phyloP scores from a whole-genome alignment of 2,888 invertebrate species.

The Apodemia duryi region DNA sequence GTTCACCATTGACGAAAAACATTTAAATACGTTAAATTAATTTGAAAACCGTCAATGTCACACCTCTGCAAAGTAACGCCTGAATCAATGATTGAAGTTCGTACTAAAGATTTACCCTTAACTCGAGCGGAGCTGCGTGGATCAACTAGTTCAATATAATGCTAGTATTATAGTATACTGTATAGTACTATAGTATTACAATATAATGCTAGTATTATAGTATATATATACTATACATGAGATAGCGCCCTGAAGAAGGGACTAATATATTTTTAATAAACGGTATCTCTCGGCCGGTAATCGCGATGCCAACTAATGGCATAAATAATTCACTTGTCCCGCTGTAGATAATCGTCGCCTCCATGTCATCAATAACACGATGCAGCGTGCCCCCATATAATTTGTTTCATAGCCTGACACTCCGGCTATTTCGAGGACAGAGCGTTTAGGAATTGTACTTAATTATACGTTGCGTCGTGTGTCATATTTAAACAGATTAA shows the following conservation, averaged over 20 bases:
- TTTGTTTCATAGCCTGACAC: conserved; percentile 22
- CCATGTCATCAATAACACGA: conserved; percentile 27
- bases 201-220: not conserved
- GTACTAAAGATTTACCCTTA: too few relatives aligned
- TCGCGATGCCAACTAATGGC: conserved; percentile 27
- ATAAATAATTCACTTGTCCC: conserved; percentile 33
- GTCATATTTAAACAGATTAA: not conserved
- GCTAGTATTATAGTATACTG: not conserved
- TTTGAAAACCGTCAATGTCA: too few relatives aligned
- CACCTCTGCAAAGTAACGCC: too few relatives aligned
- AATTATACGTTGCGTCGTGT: not conserved
- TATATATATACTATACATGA: not conserved
- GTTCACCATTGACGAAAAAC: too few relatives aligned
- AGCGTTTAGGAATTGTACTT: not conserved
- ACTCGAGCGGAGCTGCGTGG: too few relatives aligned
- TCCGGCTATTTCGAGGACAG: not conserved
- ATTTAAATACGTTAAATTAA: too few relatives aligned
- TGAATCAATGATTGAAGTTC: too few relatives aligned
- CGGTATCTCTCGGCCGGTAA: not conserved
- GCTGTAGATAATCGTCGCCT: conserved; percentile 27
- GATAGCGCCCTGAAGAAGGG: conserved; percentile 3
- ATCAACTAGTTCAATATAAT: not conserved
- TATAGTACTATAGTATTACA: too few relatives aligned
- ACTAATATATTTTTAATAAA: conserved; percentile 15
- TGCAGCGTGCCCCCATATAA: conserved; percentile 20